phyloP scores from a whole-genome alignment of 1,140 invertebrate genomes.

The Drosophila insularis region DNA sequence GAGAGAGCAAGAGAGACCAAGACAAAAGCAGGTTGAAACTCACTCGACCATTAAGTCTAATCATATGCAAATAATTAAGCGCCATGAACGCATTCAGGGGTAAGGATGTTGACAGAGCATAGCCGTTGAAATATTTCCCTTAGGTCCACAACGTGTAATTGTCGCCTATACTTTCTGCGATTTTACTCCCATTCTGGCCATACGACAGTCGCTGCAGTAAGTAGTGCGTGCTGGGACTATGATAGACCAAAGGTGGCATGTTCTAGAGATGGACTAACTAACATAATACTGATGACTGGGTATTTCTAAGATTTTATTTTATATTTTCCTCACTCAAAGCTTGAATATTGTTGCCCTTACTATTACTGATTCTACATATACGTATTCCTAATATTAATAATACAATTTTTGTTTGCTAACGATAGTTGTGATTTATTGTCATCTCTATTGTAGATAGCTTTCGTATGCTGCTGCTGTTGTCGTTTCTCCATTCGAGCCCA shows the following conservation, averaged over 20 bases:
- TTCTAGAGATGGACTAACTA: neutral
- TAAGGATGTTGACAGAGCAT: constrained; percentile 10
- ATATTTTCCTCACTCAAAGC: too few species aligned
- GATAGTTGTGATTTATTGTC: neutral
- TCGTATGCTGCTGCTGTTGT: neutral
- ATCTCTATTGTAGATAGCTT: constrained; percentile 6
- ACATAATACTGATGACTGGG: too few species aligned
- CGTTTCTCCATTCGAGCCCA: neutral
- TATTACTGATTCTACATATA: too few species aligned
- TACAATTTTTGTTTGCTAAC: neutral
- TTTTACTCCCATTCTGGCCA: constrained; percentile 13
- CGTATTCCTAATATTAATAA: neutral
- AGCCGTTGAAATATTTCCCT: constrained; percentile 71
- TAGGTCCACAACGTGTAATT: constrained; percentile 67
- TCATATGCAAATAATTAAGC: constrained; percentile 83
- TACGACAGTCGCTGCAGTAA: constrained; percentile 1
- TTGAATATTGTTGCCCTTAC: too few species aligned
- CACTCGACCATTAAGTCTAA: constrained; percentile 74
- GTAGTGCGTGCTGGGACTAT: constrained; percentile 50
- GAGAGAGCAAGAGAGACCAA: constrained; percentile 37
- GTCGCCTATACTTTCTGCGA: constrained; percentile 63
- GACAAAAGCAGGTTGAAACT: constrained; percentile 19
- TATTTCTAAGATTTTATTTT: too few species aligned
- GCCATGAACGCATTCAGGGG: constrained; percentile 9
- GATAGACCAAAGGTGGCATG: constrained; percentile 40